Conservation (phyloP, 2,888 invertebrate species). For the Troglohyphantes excavatus region DNA sequence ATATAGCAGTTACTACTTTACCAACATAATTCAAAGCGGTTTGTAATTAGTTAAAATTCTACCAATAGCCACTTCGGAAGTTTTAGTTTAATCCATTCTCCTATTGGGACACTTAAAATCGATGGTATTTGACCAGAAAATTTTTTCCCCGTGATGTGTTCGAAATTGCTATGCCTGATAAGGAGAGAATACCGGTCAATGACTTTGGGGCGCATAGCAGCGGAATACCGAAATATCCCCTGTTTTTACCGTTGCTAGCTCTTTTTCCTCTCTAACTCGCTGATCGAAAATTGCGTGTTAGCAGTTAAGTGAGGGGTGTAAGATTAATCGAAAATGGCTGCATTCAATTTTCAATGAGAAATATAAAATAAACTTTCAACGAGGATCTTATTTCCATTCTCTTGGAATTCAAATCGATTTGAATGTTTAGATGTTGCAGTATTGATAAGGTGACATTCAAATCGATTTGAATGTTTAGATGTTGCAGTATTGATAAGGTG, state of each 20-base stretch:
- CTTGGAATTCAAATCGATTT: not conserved
- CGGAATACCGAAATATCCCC: not conserved
- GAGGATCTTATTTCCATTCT: not conserved
- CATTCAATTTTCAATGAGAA: not conserved
- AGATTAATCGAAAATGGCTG: not conserved
- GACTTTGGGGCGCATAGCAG: not conserved
- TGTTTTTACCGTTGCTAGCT: not conserved
- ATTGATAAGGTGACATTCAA: too few relatives aligned
- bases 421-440: too few relatives aligned
- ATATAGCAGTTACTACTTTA: too few relatives aligned
- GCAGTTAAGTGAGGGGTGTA: not conserved
- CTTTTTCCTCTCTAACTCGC: not conserved
- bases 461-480: too few relatives aligned
- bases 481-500: too few relatives aligned
- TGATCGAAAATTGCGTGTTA: not conserved
- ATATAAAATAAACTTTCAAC: not conserved
- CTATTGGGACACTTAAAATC: slow-evolving; percentile 5
- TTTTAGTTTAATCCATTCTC: not conserved
- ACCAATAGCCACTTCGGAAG: not conserved
- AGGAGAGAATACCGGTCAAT: not conserved
- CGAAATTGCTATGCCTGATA: not conserved
- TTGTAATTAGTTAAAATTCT: not conserved
- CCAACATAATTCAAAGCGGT: too few relatives aligned
- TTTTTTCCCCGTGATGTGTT: not conserved
- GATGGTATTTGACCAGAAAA: slow-evolving; percentile 26